Conservation (phyloP, 1,140 invertebrate genomes). For the Phymorhynchus buccinoides region DNA sequence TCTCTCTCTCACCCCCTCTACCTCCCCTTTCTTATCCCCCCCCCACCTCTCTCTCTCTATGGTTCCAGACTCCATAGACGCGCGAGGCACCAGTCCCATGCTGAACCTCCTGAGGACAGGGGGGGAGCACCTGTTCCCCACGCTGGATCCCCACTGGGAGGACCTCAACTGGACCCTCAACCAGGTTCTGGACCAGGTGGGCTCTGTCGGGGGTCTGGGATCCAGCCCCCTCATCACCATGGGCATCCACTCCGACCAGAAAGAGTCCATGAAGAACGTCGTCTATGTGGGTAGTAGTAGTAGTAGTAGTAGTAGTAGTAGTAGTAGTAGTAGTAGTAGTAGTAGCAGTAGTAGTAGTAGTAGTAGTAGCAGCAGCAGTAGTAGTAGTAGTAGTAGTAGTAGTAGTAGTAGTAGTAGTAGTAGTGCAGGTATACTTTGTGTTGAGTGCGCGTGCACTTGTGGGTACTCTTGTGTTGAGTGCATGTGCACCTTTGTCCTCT, state of each 20-base stretch:
- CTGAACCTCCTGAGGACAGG: slow-evolving; percentile 82
- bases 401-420: background rate
- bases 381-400: background rate
- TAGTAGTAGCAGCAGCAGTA: background rate
- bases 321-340: no score
- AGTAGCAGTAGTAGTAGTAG: no score
- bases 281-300: slow-evolving; percentile 79
- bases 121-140: slow-evolving; percentile 85
- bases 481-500: background rate
- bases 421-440: background rate
- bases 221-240: slow-evolving; percentile 82
- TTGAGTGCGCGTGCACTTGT: background rate
- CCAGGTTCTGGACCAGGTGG: slow-evolving; percentile 78
- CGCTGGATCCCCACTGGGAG: slow-evolving; percentile 76
- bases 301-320: no score
- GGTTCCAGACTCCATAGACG: slow-evolving; percentile 74
- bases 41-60: no score
- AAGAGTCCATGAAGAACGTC: slow-evolving; percentile 86
- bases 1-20: no score
- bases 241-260: slow-evolving; percentile 90
- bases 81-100: slow-evolving; percentile 81
- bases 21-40: no score
- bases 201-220: slow-evolving; percentile 83
- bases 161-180: slow-evolving; percentile 79
- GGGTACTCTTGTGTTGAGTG: background rate